Evolutionary conservation across 2,888 invertebrate species (phyloP).

Genomic region (Perizoma affinitatum): DNA sequence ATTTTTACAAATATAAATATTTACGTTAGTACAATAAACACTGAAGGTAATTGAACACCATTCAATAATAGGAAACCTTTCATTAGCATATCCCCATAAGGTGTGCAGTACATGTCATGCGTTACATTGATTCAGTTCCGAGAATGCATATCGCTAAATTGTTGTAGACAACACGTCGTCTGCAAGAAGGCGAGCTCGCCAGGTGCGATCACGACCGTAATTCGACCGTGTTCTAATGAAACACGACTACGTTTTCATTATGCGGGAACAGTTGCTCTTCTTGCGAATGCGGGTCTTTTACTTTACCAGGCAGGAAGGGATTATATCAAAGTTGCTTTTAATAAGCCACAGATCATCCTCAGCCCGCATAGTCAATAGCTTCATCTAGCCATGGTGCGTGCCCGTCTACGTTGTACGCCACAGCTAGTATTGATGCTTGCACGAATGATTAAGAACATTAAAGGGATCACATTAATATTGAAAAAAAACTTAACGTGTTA

Average conservation of each 20-base stretch:
- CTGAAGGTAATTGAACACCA: slow-evolving; percentile 59
- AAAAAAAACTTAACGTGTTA: too few species aligned
- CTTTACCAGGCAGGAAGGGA: slow-evolving; percentile 12
- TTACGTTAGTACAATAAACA: not conserved
- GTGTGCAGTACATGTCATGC: slow-evolving; percentile 57
- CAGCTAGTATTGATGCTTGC: too few species aligned
- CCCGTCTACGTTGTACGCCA: too few species aligned
- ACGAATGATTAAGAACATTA: too few species aligned
- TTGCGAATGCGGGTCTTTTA: slow-evolving; percentile 12
- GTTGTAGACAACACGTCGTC: slow-evolving; percentile 61
- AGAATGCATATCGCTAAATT: slow-evolving; percentile 61
- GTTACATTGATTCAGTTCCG: slow-evolving; percentile 62
- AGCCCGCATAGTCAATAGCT: too few species aligned
- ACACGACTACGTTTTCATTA: slow-evolving; percentile 38
- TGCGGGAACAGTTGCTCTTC: slow-evolving; percentile 13
- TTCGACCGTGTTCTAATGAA: slow-evolving; percentile 39
- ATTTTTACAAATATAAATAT: slow-evolving; percentile 5
- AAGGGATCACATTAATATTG: too few species aligned
- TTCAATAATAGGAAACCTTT: slow-evolving; percentile 65
- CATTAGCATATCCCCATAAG: slow-evolving; percentile 69
- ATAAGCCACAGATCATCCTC: not conserved
- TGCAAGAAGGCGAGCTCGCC: slow-evolving; percentile 44
- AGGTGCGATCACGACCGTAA: slow-evolving; percentile 63
- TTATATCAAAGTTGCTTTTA: not conserved
- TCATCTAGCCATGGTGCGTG: too few species aligned